Percentiles rank a stretch among this genome's conserved stretches.
phyloP scores from a whole-genome alignment of 2,888 invertebrate species.

The Cynaeus angustus region DNA sequence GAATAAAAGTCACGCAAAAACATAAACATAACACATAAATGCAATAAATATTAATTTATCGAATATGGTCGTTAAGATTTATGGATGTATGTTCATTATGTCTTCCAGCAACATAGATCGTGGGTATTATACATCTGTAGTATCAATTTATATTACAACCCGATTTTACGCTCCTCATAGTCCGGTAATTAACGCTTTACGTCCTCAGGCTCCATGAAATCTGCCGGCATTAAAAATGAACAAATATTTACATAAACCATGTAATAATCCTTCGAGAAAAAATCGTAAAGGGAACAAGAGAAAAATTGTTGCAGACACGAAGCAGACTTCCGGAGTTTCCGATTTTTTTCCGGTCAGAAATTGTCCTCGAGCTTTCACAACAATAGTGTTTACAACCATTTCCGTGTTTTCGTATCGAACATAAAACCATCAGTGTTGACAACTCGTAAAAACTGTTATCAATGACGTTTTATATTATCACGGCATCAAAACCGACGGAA shows the following conservation, averaged over 20 bases:
- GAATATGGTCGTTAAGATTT: slow-evolving; percentile 24
- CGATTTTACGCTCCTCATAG: neutral
- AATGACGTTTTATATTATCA: neutral
- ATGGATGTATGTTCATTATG: slow-evolving; percentile 15
- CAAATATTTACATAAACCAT: slow-evolving; percentile 10
- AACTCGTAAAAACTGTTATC: neutral
- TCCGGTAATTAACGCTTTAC: slow-evolving; percentile 1
- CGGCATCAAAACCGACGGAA: neutral
- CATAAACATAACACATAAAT: slow-evolving; percentile 25
- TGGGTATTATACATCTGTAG: slow-evolving; percentile 2
- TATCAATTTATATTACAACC: neutral
- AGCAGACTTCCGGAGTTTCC: too few relatives aligned
- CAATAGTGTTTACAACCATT: neutral
- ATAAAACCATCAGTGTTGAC: too few relatives aligned
- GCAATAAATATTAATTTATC: slow-evolving; percentile 34
- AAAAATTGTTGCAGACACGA: too few relatives aligned
- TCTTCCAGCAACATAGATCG: slow-evolving; percentile 4
- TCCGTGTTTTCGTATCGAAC: slow-evolving; percentile 1
- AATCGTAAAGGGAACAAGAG: too few relatives aligned
- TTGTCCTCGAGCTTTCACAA: too few relatives aligned
- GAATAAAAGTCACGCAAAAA: slow-evolving; percentile 19
- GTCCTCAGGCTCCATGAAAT: neutral
- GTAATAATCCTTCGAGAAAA: too few relatives aligned
- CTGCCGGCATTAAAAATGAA: slow-evolving; percentile 15
- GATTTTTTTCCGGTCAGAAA: too few relatives aligned